Percentiles rank a stretch among this genome's conserved stretches.
phyloP scores from a whole-genome alignment of 2,888 invertebrate species.

The Anticlea derivata region DNA sequence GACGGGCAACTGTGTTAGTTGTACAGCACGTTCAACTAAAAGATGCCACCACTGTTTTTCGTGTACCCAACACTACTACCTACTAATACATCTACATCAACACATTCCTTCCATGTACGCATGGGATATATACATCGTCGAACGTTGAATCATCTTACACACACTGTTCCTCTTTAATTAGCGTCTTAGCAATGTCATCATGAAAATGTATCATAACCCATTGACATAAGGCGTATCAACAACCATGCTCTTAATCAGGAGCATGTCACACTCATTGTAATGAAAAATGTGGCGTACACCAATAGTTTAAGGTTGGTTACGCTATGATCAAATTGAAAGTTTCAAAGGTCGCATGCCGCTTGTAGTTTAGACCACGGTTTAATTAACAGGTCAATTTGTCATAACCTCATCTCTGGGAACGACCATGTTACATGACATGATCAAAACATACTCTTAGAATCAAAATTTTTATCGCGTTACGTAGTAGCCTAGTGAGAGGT shows the following conservation, averaged over 20 bases:
- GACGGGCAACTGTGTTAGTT: too few species aligned
- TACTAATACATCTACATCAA: too few species aligned
- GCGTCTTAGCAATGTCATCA: too few species aligned
- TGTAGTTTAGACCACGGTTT: slow-evolving; percentile 37
- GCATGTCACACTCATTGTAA: not conserved
- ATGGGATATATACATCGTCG: too few species aligned
- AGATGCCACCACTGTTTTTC: too few species aligned
- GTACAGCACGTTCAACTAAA: too few species aligned
- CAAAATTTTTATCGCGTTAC: too few species aligned
- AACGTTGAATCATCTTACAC: too few species aligned
- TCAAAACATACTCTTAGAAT: slow-evolving; percentile 15
- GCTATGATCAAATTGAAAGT: slow-evolving; percentile 16
- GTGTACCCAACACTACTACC: too few species aligned
- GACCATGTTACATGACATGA: slow-evolving; percentile 23
- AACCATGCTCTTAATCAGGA: slow-evolving; percentile 12
- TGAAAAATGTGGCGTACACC: slow-evolving; percentile 16
- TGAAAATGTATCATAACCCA: slow-evolving; percentile 21
- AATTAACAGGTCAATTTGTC: slow-evolving; percentile 48
- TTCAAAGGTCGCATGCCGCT: slow-evolving; percentile 30
- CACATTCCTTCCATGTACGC: too few species aligned
- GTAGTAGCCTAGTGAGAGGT: too few species aligned
- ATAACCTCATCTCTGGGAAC: slow-evolving; percentile 48
- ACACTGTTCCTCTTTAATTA: too few species aligned
- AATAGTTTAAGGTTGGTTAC: slow-evolving; percentile 9
- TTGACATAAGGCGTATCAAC: slow-evolving; percentile 17